Conservation (phyloP, 2,113 vertebrate genomes). For the Smithornis capensis region DNA sequence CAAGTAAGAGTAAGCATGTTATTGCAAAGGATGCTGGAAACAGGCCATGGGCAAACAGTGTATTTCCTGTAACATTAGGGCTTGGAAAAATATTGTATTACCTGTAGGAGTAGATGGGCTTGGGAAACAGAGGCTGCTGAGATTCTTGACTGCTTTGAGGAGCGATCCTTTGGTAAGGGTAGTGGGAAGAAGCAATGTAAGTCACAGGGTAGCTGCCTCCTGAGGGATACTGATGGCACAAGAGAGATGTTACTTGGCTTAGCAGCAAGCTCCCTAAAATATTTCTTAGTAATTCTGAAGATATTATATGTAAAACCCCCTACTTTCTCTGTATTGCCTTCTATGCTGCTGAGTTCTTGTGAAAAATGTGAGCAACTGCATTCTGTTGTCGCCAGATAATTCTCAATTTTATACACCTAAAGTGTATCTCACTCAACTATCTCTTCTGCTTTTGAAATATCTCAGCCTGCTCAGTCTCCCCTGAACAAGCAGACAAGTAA, state of each 20-base stretch:
- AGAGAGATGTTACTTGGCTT: background rate
- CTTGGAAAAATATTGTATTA: conserved; percentile 42
- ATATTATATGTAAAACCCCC: rapidly evolving
- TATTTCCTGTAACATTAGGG: conserved; percentile 11
- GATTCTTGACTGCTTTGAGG: conserved; percentile 75
- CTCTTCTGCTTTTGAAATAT: background rate
- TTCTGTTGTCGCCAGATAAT: background rate
- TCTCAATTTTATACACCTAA: background rate
- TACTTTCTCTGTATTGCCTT: background rate
- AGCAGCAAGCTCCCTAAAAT: background rate
- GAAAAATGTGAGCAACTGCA: background rate
- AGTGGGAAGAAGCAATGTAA: conserved; percentile 76
- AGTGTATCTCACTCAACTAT: background rate
- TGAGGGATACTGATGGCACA: conserved; percentile 76
- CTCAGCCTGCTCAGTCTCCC: background rate
- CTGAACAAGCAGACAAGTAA: background rate
- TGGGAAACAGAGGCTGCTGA: conserved; percentile 85
- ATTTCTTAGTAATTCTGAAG: background rate
- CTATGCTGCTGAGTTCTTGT: background rate
- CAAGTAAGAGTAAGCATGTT: background rate
- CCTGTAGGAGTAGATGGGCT: conserved; percentile 99
- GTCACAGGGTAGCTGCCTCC: conserved; percentile 75
- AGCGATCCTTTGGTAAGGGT: conserved; percentile 81
- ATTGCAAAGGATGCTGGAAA: background rate
- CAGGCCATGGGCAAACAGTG: background rate